A percentile compares a stretch with the other conserved stretches of the same genome.
Conservation (phyloP, 2,888 invertebrate genomes). For the Sesia apiformis region DNA sequence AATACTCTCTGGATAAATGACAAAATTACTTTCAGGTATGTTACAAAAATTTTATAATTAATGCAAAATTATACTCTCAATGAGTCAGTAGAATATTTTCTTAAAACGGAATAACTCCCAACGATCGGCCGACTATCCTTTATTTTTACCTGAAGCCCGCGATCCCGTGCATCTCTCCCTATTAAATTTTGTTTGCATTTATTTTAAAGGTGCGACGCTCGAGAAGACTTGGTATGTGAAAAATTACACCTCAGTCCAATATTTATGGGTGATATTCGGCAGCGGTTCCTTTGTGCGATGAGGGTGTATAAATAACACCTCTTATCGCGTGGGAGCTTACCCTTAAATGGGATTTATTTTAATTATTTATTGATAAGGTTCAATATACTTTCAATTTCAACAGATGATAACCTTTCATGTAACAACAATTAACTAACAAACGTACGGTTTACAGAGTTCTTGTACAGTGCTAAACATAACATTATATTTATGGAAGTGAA, state of each 20-base stretch:
- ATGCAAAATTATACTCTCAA: background rate
- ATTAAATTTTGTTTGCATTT: conserved; percentile 76
- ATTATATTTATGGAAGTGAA: background rate
- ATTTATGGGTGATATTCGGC: conserved; percentile 76
- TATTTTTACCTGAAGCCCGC: conserved; percentile 70
- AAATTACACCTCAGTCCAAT: conserved; percentile 75
- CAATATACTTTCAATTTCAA: no score
- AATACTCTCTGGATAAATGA: background rate
- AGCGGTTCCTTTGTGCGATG: conserved; percentile 72
- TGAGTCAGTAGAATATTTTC: background rate
- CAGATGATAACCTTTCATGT: no score
- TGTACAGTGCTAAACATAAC: background rate
- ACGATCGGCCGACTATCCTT: conserved; percentile 61
- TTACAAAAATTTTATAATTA: background rate
- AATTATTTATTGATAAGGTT: conserved; percentile 57
- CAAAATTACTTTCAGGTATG: background rate
- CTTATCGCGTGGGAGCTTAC: conserved; percentile 74
- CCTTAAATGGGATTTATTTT: conserved; percentile 72
- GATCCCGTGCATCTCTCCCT: conserved; percentile 73
- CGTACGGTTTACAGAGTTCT: no score
- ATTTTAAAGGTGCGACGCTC: conserved; percentile 75
- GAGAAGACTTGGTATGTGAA: conserved; percentile 72
- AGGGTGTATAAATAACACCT: conserved; percentile 73
- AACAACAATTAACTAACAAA: no score
- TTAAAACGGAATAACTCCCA: conserved; percentile 20